Evolutionary conservation across 2,888 invertebrate genomes (phyloP).

Genomic region (Serripes groenlandicus): DNA sequence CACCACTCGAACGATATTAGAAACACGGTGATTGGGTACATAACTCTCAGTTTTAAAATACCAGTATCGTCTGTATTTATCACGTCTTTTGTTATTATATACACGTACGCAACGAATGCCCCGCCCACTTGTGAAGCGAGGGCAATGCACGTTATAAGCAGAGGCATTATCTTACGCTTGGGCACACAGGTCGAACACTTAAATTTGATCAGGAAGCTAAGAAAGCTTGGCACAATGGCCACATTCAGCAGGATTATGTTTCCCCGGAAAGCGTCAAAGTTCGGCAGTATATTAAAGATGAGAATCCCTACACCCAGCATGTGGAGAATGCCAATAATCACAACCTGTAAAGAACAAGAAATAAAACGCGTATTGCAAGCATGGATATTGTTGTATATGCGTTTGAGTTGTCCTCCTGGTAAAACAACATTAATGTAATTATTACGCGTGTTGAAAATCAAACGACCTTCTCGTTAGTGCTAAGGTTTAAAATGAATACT

Average conservation of each 20-base stretch:
- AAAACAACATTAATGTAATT: too few species aligned
- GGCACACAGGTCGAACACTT: conserved; percentile 22
- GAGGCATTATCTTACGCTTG: not conserved
- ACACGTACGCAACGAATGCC: not conserved
- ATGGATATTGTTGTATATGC: too few species aligned
- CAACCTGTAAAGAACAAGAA: conserved; percentile 40
- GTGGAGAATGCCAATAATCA: conserved; percentile 39
- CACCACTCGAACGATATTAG: conserved; percentile 98
- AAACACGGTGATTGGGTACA: conserved; percentile 84
- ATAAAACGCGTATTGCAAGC: not conserved
- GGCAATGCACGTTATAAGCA: not conserved
- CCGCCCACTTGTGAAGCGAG: not conserved
- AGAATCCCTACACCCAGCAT: conserved; percentile 51
- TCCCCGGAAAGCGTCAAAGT: conserved; percentile 64
- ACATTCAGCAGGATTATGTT: conserved; percentile 73
- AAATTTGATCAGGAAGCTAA: conserved; percentile 4
- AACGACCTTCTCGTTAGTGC: too few species aligned
- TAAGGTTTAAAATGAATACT: too few species aligned
- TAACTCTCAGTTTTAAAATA: conserved; percentile 5
- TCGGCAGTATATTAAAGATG: conserved; percentile 80
- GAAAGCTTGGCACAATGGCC: conserved; percentile 71
- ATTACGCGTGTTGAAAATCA: too few species aligned
- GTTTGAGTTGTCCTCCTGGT: too few species aligned
- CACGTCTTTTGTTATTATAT: conserved; percentile 7
- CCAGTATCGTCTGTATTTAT: conserved; percentile 7